Base-by-base conservation (phyloP, 2,888 invertebrate species). In the Harpalus rufipes region DNA sequence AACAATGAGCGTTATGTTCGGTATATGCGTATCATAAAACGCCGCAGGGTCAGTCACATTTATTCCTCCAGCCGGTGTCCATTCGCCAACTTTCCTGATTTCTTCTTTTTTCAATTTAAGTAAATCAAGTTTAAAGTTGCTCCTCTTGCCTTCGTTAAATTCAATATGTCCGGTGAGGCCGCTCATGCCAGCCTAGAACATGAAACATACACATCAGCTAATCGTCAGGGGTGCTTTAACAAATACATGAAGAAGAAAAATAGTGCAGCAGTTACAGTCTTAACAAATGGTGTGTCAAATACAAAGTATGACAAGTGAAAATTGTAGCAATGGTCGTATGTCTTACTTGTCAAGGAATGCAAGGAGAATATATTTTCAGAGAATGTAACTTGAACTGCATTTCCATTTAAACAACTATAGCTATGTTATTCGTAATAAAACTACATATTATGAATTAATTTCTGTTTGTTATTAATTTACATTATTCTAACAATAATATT, bases 81-180 rank as follows among this genome's bases (percentile, higher is more conserved):
- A 97, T 87, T 94, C 94, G 0, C 97, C 97, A 0, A 97, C 96
- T 89, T 96, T 95, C 81, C 94, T 94, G 74, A 96, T 93, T 87
- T 95, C 94, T 68, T 96, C 96, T 4, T 95, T 95, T 85, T 95
- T 94, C 59, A 98, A 91, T 90, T 97, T 95, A 87, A 97, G 93
- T 78, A 98, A 92, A 89, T 98, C 97, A 81, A 98, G 93, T 89
- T 96, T 95, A 91, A 98, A 96, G 89, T 96, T 95, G 56, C 94
- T 95, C 51, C 98, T 92, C 86, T 95, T 94, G 0, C 98, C 98
- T 88, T 96, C 95, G 87, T 95, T 95, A 92, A 98, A 98, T 86
- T 96, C 95, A 78, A 98, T 94, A 51, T 94, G 95, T 0, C 98
- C 98, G 0, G 98, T 97, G 68, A 98, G 91, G 0, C 98, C 98